Evolutionary conservation across 2,888 invertebrate species (phyloP).

Genomic region (Leucoptera coffeella): DNA sequence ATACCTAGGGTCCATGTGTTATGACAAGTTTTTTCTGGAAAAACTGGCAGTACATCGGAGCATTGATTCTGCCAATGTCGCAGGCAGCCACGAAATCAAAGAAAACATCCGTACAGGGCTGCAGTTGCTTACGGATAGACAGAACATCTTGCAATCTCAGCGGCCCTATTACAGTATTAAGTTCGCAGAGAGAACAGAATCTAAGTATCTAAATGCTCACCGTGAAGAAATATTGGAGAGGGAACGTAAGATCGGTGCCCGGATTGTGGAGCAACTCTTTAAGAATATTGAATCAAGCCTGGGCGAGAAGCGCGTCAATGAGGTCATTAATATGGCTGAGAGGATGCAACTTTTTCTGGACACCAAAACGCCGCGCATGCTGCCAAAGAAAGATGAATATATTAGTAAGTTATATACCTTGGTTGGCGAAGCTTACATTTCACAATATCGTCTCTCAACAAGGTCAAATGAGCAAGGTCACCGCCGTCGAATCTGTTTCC

Average conservation of each 20-base stretch:
- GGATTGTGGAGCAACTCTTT: slow-evolving; percentile 24
- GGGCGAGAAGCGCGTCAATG: slow-evolving; percentile 27
- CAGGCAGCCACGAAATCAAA: slow-evolving; percentile 20
- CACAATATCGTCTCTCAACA: slow-evolving; percentile 33
- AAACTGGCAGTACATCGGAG: slow-evolving; percentile 23
- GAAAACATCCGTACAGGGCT: slow-evolving; percentile 21
- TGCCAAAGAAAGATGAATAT: slow-evolving; percentile 34
- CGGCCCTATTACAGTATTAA: slow-evolving; percentile 38
- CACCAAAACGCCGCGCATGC: slow-evolving; percentile 25
- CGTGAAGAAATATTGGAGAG: slow-evolving; percentile 22
- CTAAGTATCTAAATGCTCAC: slow-evolving; percentile 28
- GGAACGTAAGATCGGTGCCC: slow-evolving; percentile 28
- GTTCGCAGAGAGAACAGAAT: slow-evolving; percentile 33
- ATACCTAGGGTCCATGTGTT: slow-evolving; percentile 42
- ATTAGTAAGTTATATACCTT: slow-evolving; percentile 32
- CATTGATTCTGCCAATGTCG: slow-evolving; percentile 28
- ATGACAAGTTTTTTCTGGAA: slow-evolving; percentile 38
- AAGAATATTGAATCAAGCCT: slow-evolving; percentile 26
- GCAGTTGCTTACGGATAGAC: slow-evolving; percentile 26
- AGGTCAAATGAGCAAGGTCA: slow-evolving; percentile 37
- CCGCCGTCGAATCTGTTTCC: slow-evolving; percentile 34
- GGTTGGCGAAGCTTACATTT: slow-evolving; percentile 35
- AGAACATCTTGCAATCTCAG: slow-evolving; percentile 36
- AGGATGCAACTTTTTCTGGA: slow-evolving; percentile 39
- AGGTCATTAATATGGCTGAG: slow-evolving; percentile 32